Conservation (phyloP, 2,888 invertebrate genomes). For the Drosophila silvestris region DNA sequence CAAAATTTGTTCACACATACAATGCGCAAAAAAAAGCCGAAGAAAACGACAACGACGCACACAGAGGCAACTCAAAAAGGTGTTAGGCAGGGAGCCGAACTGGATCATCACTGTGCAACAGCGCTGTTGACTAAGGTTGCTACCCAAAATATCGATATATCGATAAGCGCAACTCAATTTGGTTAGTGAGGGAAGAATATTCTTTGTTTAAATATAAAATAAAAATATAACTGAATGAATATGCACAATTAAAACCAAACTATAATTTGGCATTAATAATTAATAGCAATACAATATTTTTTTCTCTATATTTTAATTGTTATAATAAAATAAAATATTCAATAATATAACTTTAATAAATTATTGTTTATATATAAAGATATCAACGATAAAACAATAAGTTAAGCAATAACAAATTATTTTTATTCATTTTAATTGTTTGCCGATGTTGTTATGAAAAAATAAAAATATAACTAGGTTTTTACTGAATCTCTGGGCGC, state of each 20-base stretch:
- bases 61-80: constrained; percentile 27
- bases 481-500: too few species aligned
- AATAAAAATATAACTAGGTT: too few species aligned
- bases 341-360: background rate
- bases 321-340: background rate
- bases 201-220: background rate
- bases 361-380: too few species aligned
- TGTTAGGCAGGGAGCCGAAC: constrained; percentile 21
- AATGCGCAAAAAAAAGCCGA: constrained; percentile 61
- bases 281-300: background rate
- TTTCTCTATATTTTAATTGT: background rate
- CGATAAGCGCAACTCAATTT: constrained; percentile 5
- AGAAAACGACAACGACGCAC: constrained; percentile 56
- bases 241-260: background rate
- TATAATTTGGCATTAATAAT: background rate
- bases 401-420: background rate
- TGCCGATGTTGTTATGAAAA: too few species aligned
- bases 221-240: background rate
- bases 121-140: background rate
- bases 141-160: background rate
- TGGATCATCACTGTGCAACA: background rate
- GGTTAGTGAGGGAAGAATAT: background rate
- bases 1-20: constrained; percentile 19
- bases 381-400: background rate
- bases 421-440: background rate